Conservation (phyloP, 2,797 vertebrate genomes). For the Vireo griseus region DNA sequence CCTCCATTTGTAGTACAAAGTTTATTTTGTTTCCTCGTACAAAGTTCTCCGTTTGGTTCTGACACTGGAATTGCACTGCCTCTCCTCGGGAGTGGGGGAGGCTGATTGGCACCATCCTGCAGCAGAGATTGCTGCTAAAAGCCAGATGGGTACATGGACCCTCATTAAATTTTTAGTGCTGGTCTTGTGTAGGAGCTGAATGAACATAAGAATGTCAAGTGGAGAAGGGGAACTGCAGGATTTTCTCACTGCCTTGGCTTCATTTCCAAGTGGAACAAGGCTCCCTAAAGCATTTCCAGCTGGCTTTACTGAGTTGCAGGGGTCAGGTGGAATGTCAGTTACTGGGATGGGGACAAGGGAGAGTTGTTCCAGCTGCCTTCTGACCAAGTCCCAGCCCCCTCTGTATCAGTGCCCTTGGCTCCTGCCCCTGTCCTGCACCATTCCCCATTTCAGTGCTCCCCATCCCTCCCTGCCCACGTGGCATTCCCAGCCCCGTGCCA, state of each 20-base stretch:
- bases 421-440: rapidly evolving
- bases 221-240: not conserved
- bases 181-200: rapidly evolving
- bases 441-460: not conserved
- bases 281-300: not conserved
- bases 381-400: not conserved
- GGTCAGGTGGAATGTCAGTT: not conserved
- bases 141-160: not conserved
- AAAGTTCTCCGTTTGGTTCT: not conserved
- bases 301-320: rapidly evolving
- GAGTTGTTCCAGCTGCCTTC: not conserved
- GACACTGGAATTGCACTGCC: rapidly evolving
- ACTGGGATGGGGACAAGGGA: not conserved
- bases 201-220: not conserved
- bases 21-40: not conserved
- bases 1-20: not conserved
- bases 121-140: not conserved
- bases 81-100: not conserved
- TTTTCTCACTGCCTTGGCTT: not conserved
- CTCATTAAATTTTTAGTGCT: not conserved
- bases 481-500: not conserved
- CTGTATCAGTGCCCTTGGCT: not conserved
- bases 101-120: rapidly evolving
- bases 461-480: rapidly evolving
- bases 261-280: not conserved